Conservation (phyloP, 2,888 invertebrate genomes). For the Sceliomorpha sp. region DNA sequence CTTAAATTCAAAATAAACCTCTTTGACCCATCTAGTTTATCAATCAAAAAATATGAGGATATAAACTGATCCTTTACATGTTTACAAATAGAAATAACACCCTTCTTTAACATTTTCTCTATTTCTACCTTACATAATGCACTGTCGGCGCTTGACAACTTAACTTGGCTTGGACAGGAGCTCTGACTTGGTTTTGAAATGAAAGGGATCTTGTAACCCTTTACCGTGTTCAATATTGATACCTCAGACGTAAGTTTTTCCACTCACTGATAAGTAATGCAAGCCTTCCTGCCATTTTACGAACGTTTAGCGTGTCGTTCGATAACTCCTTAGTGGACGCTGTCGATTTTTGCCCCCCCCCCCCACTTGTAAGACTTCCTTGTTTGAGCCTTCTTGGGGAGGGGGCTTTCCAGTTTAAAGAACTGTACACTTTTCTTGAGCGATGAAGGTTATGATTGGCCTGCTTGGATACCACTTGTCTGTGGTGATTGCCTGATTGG, state of each 20-base stretch:
- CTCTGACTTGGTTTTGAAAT: slow-evolving; percentile 1
- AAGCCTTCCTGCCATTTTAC: slow-evolving; percentile 5
- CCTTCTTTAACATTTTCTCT: slow-evolving; percentile 7
- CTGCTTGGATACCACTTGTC: background rate
- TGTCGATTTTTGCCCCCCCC: background rate
- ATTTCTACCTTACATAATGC: background rate
- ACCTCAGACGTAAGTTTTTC: slow-evolving; percentile 3
- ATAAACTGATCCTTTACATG: background rate
- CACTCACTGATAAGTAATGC: background rate
- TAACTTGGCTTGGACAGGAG: background rate
- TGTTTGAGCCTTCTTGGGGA: slow-evolving; percentile 3
- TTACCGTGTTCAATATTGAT: background rate
- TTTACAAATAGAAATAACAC: no score
- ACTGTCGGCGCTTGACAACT: background rate
- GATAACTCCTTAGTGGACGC: slow-evolving; percentile 1
- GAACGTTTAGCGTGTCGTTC: slow-evolving; percentile 4
- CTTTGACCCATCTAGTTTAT: no score
- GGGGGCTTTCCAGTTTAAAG: slow-evolving; percentile 9
- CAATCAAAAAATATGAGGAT: slow-evolving; percentile 4
- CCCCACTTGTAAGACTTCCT: background rate
- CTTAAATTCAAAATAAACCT: slow-evolving; percentile 2
- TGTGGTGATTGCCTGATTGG: background rate
- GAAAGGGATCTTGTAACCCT: no score
- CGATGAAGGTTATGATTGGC: background rate
- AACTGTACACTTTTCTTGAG: background rate